Conservation (phyloP, 1,140 invertebrate species). For the Onthophagus taurus region DNA sequence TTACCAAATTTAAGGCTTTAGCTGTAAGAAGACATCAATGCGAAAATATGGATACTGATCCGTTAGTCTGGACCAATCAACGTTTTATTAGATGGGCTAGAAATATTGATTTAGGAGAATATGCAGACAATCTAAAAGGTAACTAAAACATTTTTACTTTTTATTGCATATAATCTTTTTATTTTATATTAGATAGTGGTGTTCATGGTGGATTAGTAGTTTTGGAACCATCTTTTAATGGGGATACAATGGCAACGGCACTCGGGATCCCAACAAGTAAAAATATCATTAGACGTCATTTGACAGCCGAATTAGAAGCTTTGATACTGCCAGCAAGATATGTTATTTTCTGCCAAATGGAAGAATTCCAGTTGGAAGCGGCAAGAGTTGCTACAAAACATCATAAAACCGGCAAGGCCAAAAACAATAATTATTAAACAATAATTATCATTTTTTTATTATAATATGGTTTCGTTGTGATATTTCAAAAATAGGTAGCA, state of each 20-base stretch:
- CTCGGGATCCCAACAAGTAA: constrained; percentile 87
- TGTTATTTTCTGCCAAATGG: constrained; percentile 67
- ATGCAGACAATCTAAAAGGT: constrained; percentile 91
- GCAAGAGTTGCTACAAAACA: constrained; percentile 39
- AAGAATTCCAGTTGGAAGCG: constrained; percentile 60
- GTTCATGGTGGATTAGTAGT: constrained; percentile 89
- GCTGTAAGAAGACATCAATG: constrained; percentile 79
- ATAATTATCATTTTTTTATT: neutral
- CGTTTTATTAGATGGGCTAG: constrained; percentile 86
- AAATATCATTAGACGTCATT: constrained; percentile 84
- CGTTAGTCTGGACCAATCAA: constrained; percentile 91
- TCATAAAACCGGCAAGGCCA: constrained; percentile 15
- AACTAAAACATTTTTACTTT: neutral
- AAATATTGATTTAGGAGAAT: constrained; percentile 87
- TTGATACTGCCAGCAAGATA: constrained; percentile 87
- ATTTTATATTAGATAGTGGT: constrained; percentile 61
- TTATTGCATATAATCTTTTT: neutral
- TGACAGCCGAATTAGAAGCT: constrained; percentile 80
- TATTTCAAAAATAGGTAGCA: neutral
- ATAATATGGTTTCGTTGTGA: constrained; percentile 1
- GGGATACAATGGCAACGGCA: constrained; percentile 88
- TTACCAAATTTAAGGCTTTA: constrained; percentile 52
- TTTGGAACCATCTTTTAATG: constrained; percentile 84
- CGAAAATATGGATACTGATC: constrained; percentile 79
- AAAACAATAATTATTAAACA: constrained; percentile 15